phyloP scores from a whole-genome alignment of 2,888 invertebrate species.

The Steinernema carpocapsae region DNA sequence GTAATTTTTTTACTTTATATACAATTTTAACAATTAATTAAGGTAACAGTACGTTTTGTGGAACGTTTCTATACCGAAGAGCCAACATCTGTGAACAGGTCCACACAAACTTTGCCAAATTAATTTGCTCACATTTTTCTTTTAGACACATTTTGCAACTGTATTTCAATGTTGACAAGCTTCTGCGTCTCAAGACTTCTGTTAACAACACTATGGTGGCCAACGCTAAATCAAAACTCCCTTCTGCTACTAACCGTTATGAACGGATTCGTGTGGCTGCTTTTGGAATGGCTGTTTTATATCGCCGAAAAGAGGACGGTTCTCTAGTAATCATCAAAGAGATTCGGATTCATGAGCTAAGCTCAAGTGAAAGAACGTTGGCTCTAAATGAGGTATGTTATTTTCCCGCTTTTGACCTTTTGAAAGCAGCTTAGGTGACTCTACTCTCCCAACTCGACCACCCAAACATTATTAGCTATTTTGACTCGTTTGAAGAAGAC shows the following conservation, averaged over 20 bases:
- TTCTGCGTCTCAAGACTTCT: constrained; percentile 36
- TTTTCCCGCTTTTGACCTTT: too few relatives aligned
- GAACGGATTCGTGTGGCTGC: constrained; percentile 76
- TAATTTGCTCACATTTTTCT: background rate
- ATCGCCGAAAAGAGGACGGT: constrained; percentile 75
- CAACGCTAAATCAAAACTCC: constrained; percentile 42
- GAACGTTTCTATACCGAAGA: constrained; percentile 50
- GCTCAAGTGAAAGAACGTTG: constrained; percentile 76
- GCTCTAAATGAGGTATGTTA: constrained; percentile 66
- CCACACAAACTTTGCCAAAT: constrained; percentile 27
- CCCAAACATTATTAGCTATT: constrained; percentile 79
- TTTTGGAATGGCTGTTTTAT: constrained; percentile 78
- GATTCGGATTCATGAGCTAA: constrained; percentile 76
- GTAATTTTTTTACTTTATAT: too few relatives aligned
- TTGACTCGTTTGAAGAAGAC: constrained; percentile 79
- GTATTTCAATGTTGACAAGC: constrained; percentile 52
- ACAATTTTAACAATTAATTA: constrained; percentile 35
- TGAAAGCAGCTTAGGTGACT: too few relatives aligned
- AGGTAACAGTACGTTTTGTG: constrained; percentile 58
- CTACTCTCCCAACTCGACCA: constrained; percentile 78
- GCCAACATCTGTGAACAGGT: constrained; percentile 54
- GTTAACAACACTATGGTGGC: constrained; percentile 36
- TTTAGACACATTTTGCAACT: constrained; percentile 54
- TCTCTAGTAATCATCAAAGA: constrained; percentile 79
- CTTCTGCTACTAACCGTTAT: constrained; percentile 70